Conservation (phyloP, 2,888 invertebrate species). For the Gibbula magus region DNA sequence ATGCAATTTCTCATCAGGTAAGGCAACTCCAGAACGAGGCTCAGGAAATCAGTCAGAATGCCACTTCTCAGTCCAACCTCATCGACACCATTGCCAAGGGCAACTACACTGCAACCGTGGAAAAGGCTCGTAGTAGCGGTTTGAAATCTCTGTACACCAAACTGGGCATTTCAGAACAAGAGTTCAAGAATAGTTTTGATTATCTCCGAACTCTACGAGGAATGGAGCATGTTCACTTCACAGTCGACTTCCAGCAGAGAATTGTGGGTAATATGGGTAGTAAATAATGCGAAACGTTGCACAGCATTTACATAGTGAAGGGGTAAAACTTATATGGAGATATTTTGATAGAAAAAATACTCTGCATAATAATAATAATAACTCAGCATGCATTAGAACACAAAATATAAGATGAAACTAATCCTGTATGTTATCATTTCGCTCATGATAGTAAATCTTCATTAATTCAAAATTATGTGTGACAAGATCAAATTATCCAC, state of each 20-base stretch:
- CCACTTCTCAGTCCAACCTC: constrained; percentile 49
- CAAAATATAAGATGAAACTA: too few relatives aligned
- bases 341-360: too few relatives aligned
- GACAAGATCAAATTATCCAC: too few relatives aligned
- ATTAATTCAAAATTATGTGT: too few relatives aligned
- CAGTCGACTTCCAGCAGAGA: constrained; percentile 66
- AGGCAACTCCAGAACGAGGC: constrained; percentile 58
- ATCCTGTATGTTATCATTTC: too few relatives aligned
- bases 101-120: constrained; percentile 61
- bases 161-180: constrained; percentile 53
- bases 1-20: constrained; percentile 44
- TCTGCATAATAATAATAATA: too few relatives aligned
- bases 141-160: constrained; percentile 56
- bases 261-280: constrained; percentile 51
- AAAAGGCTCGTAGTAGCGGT: constrained; percentile 58
- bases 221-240: constrained; percentile 59
- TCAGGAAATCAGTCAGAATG: constrained; percentile 53
- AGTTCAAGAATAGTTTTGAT: constrained; percentile 65
- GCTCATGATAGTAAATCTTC: too few relatives aligned
- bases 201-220: constrained; percentile 64
- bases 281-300: background rate
- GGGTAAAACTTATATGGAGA: too few relatives aligned
- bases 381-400: too few relatives aligned
- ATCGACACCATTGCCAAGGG: constrained; percentile 49
- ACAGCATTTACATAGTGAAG: too few relatives aligned